Evolutionary conservation across 2,888 invertebrate species (phyloP).

Genomic region (Ochropleura plecta): DNA sequence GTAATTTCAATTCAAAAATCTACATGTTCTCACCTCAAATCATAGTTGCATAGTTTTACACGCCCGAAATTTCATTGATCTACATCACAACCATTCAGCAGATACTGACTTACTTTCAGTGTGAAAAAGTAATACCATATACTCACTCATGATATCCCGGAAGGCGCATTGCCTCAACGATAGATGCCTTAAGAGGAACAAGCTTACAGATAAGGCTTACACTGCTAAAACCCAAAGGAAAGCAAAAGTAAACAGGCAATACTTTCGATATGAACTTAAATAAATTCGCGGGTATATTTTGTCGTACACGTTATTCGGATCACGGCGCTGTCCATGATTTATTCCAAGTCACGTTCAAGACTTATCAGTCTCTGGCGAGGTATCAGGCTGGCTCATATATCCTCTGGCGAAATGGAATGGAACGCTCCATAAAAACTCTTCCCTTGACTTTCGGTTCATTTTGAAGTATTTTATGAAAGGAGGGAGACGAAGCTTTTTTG

Average conservation of each 20-base stretch:
- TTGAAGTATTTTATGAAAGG: constrained; percentile 43
- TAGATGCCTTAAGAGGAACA: constrained; percentile 10
- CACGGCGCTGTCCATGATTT: constrained; percentile 76
- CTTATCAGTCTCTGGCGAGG: constrained; percentile 79
- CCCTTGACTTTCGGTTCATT: constrained; percentile 34
- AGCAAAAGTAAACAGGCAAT: constrained; percentile 50
- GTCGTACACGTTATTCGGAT: constrained; percentile 72
- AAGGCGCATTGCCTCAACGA: constrained; percentile 23
- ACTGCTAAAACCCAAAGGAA: constrained; percentile 42
- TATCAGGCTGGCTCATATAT: constrained; percentile 71
- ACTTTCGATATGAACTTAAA: constrained; percentile 51
- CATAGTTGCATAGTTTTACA: too few relatives aligned
- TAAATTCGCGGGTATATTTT: constrained; percentile 61
- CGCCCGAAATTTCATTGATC: too few relatives aligned
- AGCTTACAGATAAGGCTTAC: constrained; percentile 30
- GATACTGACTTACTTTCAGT: not conserved
- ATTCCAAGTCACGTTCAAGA: constrained; percentile 80
- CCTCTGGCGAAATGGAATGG: constrained; percentile 63
- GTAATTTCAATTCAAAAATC: too few relatives aligned
- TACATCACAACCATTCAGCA: not conserved
- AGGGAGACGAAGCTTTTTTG: constrained; percentile 1
- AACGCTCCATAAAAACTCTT: constrained; percentile 66
- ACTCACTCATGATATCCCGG: not conserved
- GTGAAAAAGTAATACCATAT: constrained; percentile 17
- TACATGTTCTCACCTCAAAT: too few relatives aligned